Conservation (phyloP, 1,140 invertebrate genomes). For the Yoshiicerus persimilis region DNA sequence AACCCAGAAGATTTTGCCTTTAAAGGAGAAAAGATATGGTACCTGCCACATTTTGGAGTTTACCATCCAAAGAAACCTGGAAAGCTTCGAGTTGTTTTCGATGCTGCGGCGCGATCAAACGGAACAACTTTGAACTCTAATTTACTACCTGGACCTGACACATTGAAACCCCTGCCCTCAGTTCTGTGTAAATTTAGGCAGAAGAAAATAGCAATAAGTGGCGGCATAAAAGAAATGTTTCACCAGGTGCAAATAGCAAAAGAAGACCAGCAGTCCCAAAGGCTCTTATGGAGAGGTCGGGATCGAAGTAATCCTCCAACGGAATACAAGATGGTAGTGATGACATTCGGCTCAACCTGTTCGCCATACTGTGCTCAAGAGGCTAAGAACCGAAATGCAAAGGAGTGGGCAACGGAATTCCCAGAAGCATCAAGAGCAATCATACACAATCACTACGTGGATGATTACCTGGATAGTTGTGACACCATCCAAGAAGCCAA, state of each 20-base stretch:
- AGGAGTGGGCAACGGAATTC: neutral
- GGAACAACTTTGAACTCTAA: slow-evolving; percentile 32
- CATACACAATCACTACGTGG: slow-evolving; percentile 32
- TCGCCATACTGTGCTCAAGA: slow-evolving; percentile 40
- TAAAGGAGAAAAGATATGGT: neutral
- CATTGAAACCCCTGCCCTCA: neutral
- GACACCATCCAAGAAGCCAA: neutral
- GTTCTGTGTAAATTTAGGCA: slow-evolving; percentile 38
- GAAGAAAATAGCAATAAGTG: neutral
- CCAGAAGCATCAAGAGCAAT: neutral
- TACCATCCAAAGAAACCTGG: slow-evolving; percentile 23
- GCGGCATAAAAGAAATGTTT: neutral
- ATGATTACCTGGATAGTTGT: neutral
- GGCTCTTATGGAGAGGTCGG: slow-evolving; percentile 47
- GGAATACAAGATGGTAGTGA: slow-evolving; percentile 38
- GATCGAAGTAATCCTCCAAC: neutral
- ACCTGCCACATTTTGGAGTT: slow-evolving; percentile 43
- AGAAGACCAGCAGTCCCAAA: slow-evolving; percentile 33
- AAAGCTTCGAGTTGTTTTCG: slow-evolving; percentile 45
- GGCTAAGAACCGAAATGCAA: slow-evolving; percentile 20
- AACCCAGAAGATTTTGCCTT: neutral
- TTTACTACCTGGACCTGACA: slow-evolving; percentile 32
- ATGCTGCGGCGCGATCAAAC: slow-evolving; percentile 26
- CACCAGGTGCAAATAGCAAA: neutral
- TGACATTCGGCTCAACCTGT: slow-evolving; percentile 45